Evolutionary conservation across 2,113 vertebrate species (phyloP), one percentile per base, ranked within the genome.

Genomic region (Takifugu flavidus): DNA sequence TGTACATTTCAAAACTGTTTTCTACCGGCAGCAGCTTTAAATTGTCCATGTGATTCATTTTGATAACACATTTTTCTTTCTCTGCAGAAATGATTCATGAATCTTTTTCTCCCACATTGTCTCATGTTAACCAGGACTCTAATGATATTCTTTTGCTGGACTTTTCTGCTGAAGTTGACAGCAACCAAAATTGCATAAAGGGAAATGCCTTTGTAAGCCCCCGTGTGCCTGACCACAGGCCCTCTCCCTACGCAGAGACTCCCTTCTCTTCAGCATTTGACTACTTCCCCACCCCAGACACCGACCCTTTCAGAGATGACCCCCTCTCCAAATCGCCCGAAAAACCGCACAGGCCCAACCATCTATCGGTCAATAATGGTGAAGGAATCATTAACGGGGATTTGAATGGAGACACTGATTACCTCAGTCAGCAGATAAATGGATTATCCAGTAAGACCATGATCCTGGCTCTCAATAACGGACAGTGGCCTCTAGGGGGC

Each of bases 71-170:
- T 58, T 4, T 66, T 46, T 71, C 54, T 15, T 29, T 26, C 56
- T 49, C 63, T 78, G 65, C 59, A 55, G 63, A 82, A 72, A 13
- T 82, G 78, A 85, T 82, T 77, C 56, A 77, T 80, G 25, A 53
- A 58, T 80, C 53, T 68, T 5, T 28, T 55, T 49, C 61, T 84
- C 49, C 74, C 83, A 68, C 56, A 66, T 87, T 79, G 76, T 90
- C 89, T 86, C 87, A 80, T 79, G 87, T 26, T 83, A 89, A 92
- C 91, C 92, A 96, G 95, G 94, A 93, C 77, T 88, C 88, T 92
- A 95, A 95, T 91, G 94, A 94, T 83, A 91, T 94, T 89, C 93
- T 95, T 71, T 95, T 98, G 94, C 92, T 98, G 95, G 95, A 96
- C 87, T 90, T 98, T 90, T 92, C 94, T 79, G 90, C 92, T 92